Conservation (phyloP, 2,888 invertebrate species). For the Gasteruption jaculator region DNA sequence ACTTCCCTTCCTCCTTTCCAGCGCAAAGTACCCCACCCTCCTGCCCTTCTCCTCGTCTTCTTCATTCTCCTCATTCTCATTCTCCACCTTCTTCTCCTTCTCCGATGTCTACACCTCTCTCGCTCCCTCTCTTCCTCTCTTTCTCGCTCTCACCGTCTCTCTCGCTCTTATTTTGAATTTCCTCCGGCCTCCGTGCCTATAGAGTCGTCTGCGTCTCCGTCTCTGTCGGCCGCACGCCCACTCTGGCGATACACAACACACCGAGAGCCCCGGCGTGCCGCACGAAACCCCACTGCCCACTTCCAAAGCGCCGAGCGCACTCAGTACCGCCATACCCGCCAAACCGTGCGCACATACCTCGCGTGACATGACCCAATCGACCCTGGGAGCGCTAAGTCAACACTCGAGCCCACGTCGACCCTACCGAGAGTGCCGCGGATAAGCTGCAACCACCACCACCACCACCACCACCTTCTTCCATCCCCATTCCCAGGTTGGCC, state of each 20-base stretch:
- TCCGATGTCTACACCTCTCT: conserved; percentile 25
- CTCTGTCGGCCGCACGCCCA: conserved; percentile 41
- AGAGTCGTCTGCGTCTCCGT: too few relatives aligned
- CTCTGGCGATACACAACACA: conserved; percentile 22
- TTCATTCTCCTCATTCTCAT: conserved; percentile 22
- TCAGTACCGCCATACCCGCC: conserved; percentile 51
- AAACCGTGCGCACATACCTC: conserved; percentile 47
- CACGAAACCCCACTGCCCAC: conserved; percentile 22
- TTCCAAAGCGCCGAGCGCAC: conserved; percentile 16
- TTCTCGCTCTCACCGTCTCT: conserved; percentile 14
- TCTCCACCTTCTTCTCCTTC: conserved; percentile 21
- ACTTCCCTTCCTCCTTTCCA: conserved; percentile 7
- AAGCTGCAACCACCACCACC: too few relatives aligned
- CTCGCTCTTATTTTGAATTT: conserved; percentile 31
- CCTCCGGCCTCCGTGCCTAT: too few relatives aligned
- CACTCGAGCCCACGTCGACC: not conserved
- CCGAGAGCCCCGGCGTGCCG: conserved; percentile 24
- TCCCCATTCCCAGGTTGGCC: too few relatives aligned
- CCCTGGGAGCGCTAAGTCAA: not conserved
- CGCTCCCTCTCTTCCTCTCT: conserved; percentile 22
- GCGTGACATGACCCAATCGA: not conserved
- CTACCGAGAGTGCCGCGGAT: too few relatives aligned
- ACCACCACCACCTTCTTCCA: too few relatives aligned
- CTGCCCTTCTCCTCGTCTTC: conserved; percentile 9
- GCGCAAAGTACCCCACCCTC: conserved; percentile 10